Base-by-base conservation (phyloP, 2,113 vertebrate genomes). In the Rhodinocichla rosea region DNA sequence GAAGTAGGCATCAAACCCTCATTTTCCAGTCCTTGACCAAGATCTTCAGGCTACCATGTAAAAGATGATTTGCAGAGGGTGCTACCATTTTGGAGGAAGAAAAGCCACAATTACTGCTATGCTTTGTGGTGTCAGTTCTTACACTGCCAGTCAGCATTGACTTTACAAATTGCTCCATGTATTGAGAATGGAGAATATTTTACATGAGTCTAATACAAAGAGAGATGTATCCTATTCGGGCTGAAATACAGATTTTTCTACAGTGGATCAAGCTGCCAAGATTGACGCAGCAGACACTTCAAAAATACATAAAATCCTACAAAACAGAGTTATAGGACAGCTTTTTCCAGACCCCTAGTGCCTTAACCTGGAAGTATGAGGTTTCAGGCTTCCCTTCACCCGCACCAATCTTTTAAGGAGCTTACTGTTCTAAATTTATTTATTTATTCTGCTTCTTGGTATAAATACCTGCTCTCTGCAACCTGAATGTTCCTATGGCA, bases 61-160 rank as follows among this genome's bases (percentile, higher is more conserved):
- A 68, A 86, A 62, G 44, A 45, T 49, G 40, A 86, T 17, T 26
- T 65, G 32, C 40, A 69, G 50, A 45, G 63, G 28, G 49, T 6
- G 1, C 10, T 49, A 35, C 10, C 7, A 57, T 59, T 70, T 42
- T 45, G 37, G 8, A 83, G 45, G 18, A 83, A 73, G 37, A 89
- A 89, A 86, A 80, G 35, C 11, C 28, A 23, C 24, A 69, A 45
- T 19, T 42, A 37, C 10, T 44, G 3, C 6, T 18, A 13, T 23
- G 20, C 13, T 69, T 50, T 35, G 60, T 59, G 33, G 8, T 67
- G 21, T 63, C 65, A 84, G 12, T 55, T 84, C 84, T 87, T 30
- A n/a, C 1, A 1, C 6, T 65, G 68, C 9, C 56, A 63, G 62
- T 50, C 4, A 2, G 7, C 5, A 9, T 0, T 62, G 47, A 9